These are phyloP conservation scores for Betta splendens DNA, from an alignment of 2,797 vertebrate species.

Conservation along the genomic window DNA sequence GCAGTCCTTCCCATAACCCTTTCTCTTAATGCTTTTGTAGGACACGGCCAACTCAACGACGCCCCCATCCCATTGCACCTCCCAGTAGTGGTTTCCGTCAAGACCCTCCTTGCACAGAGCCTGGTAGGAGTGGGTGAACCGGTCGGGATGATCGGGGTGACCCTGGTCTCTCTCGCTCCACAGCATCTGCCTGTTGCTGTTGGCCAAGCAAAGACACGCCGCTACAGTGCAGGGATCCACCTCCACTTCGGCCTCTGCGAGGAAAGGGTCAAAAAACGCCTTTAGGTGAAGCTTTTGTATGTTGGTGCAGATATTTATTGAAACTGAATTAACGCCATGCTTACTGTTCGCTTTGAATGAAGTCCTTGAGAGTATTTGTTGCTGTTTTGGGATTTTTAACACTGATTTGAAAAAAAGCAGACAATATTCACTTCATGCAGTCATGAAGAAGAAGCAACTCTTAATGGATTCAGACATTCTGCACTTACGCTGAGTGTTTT, in stretches of 20 bases:
- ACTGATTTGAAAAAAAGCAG: slow-evolving; percentile 12
- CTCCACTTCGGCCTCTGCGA: slow-evolving; percentile 22
- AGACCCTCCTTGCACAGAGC: slow-evolving; percentile 44
- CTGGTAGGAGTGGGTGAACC: slow-evolving; percentile 58
- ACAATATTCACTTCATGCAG: neutral
- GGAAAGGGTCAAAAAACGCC: slow-evolving; percentile 13
- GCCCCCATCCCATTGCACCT: slow-evolving; percentile 66
- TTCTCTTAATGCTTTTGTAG: slow-evolving; percentile 53
- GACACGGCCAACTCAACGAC: slow-evolving; percentile 57
- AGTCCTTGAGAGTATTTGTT: neutral
- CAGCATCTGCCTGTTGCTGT: slow-evolving; percentile 40
- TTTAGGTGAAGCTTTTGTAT: neutral
- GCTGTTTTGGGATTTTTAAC: fast-evolving
- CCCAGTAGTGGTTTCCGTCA: slow-evolving; percentile 50
- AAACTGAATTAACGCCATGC: neutral
- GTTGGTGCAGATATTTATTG: neutral
- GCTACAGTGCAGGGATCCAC: slow-evolving; percentile 59
- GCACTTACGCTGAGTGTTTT: slow-evolving; percentile 23
- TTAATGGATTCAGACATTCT: neutral
- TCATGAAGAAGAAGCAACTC: neutral
- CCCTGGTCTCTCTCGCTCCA: slow-evolving; percentile 36
- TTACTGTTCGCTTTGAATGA: slow-evolving; percentile 2
- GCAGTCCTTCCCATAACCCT: slow-evolving; percentile 40
- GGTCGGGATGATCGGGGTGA: slow-evolving; percentile 47
- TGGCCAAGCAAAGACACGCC: slow-evolving; percentile 50